These are phyloP conservation scores for Galleria mellonella DNA, from an alignment of 1,140 invertebrate genomes.

Conservation along the genomic window DNA sequence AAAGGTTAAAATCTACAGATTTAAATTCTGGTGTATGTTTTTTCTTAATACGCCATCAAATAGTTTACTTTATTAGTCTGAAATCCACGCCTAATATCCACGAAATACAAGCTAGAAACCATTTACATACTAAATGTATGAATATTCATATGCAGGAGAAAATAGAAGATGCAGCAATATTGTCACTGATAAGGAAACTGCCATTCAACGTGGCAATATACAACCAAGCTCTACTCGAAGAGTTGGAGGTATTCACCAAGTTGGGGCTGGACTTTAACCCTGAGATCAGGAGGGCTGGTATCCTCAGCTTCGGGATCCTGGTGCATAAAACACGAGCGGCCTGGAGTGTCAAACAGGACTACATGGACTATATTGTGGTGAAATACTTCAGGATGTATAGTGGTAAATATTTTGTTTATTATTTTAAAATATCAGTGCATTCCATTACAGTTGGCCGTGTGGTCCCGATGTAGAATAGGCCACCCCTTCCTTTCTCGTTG, in stretches of 20 bases:
- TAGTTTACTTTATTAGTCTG: too few relatives aligned
- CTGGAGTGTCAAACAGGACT: slow-evolving; percentile 74
- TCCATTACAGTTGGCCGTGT: too few relatives aligned
- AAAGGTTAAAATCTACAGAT: too few relatives aligned
- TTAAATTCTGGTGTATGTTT: too few relatives aligned
- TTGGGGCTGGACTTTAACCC: slow-evolving; percentile 48
- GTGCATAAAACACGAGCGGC: slow-evolving; percentile 78
- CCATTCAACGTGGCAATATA: slow-evolving; percentile 60
- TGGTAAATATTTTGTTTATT: slow-evolving; percentile 30
- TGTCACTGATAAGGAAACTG: slow-evolving; percentile 56
- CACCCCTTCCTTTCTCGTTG: too few relatives aligned
- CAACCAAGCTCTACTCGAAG: slow-evolving; percentile 58
- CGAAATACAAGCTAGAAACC: too few relatives aligned
- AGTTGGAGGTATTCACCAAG: slow-evolving; percentile 54
- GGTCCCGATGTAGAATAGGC: too few relatives aligned
- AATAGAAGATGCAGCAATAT: slow-evolving; percentile 46
- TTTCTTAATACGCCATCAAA: too few relatives aligned
- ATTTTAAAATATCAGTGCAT: background rate
- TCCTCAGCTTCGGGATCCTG: slow-evolving; percentile 81
- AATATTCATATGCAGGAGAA: slow-evolving; percentile 34
- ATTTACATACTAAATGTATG: too few relatives aligned
- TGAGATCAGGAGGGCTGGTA: slow-evolving; percentile 79
- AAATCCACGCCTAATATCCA: too few relatives aligned
- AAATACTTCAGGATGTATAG: slow-evolving; percentile 80
- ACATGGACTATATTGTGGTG: slow-evolving; percentile 81